Percentiles rank a stretch among this genome's conserved stretches.
Conservation (phyloP, 2,113 vertebrate species). For the Chloropsis cyanopogon region DNA sequence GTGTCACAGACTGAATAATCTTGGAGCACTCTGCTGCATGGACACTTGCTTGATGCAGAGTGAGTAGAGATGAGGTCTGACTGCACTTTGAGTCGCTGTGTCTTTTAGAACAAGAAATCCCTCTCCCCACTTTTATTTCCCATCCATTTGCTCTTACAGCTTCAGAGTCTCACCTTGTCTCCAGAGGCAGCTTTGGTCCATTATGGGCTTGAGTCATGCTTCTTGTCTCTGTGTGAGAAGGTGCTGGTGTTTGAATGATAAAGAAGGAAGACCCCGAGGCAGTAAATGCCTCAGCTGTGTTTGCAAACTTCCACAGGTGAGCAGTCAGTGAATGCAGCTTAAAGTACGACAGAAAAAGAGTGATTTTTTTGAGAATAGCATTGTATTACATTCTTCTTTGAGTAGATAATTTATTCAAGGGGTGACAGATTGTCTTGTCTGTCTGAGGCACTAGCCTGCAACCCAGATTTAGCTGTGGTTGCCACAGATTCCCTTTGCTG, state of each 20-base stretch:
- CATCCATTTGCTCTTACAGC: neutral
- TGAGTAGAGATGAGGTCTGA: neutral
- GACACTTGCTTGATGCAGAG: neutral
- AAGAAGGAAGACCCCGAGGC: neutral
- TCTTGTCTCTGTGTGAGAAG: neutral
- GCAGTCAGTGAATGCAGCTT: neutral
- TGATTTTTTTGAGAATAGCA: neutral
- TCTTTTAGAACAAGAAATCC: neutral
- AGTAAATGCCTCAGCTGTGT: neutral
- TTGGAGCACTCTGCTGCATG: neutral
- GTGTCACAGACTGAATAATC: neutral
- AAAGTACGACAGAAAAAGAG: neutral
- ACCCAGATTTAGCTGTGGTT: neutral
- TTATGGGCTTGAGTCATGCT: neutral
- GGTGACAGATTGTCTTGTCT: conserved; percentile 13
- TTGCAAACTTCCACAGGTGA: neutral
- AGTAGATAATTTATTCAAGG: conserved; percentile 33
- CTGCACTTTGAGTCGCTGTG: neutral
- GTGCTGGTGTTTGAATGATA: neutral
- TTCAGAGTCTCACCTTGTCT: neutral
- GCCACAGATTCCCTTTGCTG: neutral
- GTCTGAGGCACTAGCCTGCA: neutral
- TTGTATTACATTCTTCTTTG: neutral
- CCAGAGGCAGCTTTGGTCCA: neutral
- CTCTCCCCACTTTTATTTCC: neutral